Evolutionary conservation across 2,797 vertebrate species (phyloP), one percentile per base, ranked within the genome.

Genomic region (Hyperoplus lanceolatus): DNA sequence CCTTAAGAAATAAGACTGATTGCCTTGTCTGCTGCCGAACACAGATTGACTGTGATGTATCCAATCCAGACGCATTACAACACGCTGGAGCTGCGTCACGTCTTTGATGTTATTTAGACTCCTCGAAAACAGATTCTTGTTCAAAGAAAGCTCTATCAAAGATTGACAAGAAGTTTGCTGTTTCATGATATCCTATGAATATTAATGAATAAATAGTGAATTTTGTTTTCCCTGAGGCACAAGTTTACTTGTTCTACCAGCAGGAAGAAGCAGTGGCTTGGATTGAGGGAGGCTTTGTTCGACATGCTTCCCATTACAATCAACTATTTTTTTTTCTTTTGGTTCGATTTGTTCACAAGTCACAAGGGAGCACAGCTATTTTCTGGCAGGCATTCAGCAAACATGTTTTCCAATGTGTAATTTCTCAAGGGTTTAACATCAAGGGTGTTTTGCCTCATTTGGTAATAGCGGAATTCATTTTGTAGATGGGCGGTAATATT

Each of bases 101-200:
- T 64, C 85, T 85, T 89, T 91, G 83, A 90, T 91, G 77, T 84
- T 48, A 83, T 85, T 81, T 82, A 63, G 61, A 81, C 43, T 79
- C 50, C 73, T 46, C 60, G 74, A 76, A 70, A 82, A 69, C 48
- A 18, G 70, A 70, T 62, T 77, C 68, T 62, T 89, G 81, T 83
- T 91, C 67, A 81, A 83, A 86, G 76, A 69, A 3, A 29, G 74
- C 64, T 63, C 78, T 57, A 85, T 86, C 86, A 86, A 83, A 87
- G 70, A 81, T 68, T 87, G 89, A 84, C 73, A 77, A 60, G 15
- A 46, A 60, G 59, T 79, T 69, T 76, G 66, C 73, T 80, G 64
- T 86, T 84, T 80, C 16, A 43, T 69, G 73, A 64, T 62, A 70
- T 60, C 62, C 64, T 73, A 83, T 88, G 77, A 92, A 92, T 89